Base-by-base conservation (phyloP, 2,888 invertebrate species). In the Sphaeridia pumilis region DNA sequence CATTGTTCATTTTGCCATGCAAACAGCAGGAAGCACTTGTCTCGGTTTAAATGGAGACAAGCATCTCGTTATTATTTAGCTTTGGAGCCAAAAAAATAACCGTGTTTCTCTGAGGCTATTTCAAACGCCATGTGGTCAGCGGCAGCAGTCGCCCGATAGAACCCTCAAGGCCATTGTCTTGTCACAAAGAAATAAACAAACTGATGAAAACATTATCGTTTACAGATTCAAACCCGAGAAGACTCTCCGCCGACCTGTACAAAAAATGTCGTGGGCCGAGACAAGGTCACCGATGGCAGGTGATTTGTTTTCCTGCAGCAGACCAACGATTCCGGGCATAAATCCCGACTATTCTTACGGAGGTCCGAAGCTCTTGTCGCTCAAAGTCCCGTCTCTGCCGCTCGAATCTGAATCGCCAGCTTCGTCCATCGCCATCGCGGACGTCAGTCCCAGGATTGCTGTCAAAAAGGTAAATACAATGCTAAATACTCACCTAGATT, bases 371-470 rank as follows among this genome's bases (percentile, higher is more conserved):
- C 34, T 51, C 44, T 44, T 46, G 49, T 14, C 52, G 14, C 20
- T 42, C 49, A 31, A 58, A 50, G 35, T 54, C 34, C 58, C 59
- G 2, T 14, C 56, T 4, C 38, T 64, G 4, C 64, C 64, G 0
- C 34, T 63, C 36, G 64, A 65, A 34, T 57, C 56, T 14, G 59
- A 61, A 36, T 64, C 65, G 2, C 46, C 66, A 7, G 65, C 66
- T 22, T 63, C 66, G 44, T 65, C 66, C 17, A 69, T 69, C 66
- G 67, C 68, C 0, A 68, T 70, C 36, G 65, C 67, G 5, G 74
- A 74, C 49, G 69, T 74, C 28, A 72, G 72, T 48, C 75, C 76
- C 2, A 67, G 73, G 24, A 71, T 75, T 56, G 75, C 75, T 27
- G 70, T 75, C 28, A 72, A 75, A 52, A 69, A 63, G 58, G 62